Base-by-base conservation (phyloP, 2,888 invertebrate species). In the Seira ritae region DNA sequence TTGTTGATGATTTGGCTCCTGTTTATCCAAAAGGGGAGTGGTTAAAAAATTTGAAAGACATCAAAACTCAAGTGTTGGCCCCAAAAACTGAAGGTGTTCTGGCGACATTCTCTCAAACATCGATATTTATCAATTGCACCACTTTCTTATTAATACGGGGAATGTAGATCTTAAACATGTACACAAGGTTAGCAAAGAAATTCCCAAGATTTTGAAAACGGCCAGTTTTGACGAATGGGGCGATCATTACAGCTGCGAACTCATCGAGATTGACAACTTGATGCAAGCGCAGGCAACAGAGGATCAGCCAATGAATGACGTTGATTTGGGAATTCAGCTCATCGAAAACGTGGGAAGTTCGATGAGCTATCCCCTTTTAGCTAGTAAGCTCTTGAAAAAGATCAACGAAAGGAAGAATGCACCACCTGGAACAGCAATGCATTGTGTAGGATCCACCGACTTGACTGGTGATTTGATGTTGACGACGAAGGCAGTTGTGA, bases 301-400 rank as follows among this genome's bases (percentile, higher is more conserved):
- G 15, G 60, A 60, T 17, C 69, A 70, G 8, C 8, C 31, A 0
- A 20, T 37, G 2, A 22, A 65, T 12, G 70, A 68, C 1, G 50
- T 79, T n/a, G 71, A 79, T 65, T 50, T 79, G 22, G 72, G 79
- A 6, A 8, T 71, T 0, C 10, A 46, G 19, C 22, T 79, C 4
- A 17, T 72, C 1, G 0, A 1, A n/a, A 24, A 66, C 2, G 31
- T 55, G n/a, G 76, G 68, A 3, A n/a, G 17, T 31, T 0, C 22
- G 2, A 15, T 76, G 24, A 19, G 1, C 19, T 76, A 55, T 23
- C 24, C 76, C 3, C 12, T 19, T 12, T 8, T 76, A 17, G 76
- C 76, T 8, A 23, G 22, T 0, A 69, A 69, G 20, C 42, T 77
- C 0, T 12, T 60, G 55, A 19, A n/a, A 0, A 69, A n/a, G 8